Evolutionary conservation across 2,113 vertebrate genomes (phyloP).

Genomic region (Heteronetta atricapilla): DNA sequence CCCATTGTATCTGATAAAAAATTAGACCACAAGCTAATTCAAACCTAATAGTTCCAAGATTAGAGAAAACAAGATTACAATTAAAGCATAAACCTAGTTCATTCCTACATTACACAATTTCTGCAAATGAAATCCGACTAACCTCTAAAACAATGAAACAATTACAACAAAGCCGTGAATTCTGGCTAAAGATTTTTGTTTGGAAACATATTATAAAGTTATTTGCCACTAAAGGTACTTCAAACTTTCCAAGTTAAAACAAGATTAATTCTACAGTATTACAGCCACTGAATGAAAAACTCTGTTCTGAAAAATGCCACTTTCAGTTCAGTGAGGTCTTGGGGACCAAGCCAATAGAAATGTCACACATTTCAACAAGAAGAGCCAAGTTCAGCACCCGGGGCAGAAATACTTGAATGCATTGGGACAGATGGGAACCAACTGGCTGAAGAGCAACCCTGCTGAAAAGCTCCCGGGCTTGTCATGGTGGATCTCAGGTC

Average conservation of each 20-base stretch:
- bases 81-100: not conserved
- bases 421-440: rapidly evolving
- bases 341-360: not conserved
- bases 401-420: not conserved
- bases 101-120: not conserved
- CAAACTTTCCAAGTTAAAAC: not conserved
- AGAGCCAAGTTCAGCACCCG: not conserved
- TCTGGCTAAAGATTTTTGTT: not conserved
- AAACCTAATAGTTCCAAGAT: not conserved
- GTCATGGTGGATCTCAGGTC: not conserved
- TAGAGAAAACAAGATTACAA: not conserved
- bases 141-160: not conserved
- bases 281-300: not conserved
- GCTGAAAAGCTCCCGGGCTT: not conserved
- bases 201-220: not conserved
- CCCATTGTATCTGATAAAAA: not conserved
- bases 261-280: not conserved
- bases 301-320: not conserved
- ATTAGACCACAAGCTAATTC: not conserved
- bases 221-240: not conserved
- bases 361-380: not conserved
- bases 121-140: not conserved
- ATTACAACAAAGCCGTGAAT: not conserved
- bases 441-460: not conserved
- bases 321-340: rapidly evolving